Conservation (phyloP, 1,140 invertebrate genomes). For the Vanessa atalanta region DNA sequence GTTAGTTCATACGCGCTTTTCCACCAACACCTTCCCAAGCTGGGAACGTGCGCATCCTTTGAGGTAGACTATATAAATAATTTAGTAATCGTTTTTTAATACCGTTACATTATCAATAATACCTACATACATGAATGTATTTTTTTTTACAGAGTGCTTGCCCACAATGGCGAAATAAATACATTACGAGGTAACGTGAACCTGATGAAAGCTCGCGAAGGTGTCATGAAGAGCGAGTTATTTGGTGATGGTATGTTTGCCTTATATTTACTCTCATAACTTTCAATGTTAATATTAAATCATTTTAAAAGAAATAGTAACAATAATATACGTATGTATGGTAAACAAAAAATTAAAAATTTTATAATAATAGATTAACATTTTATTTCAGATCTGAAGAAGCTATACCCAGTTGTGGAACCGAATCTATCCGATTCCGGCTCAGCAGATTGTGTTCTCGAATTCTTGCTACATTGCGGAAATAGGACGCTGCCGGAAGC, state of each 20-base stretch:
- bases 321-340: too few relatives aligned
- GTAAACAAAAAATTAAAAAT: too few relatives aligned
- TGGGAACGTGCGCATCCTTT: conserved; percentile 99
- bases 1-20: conserved; percentile 97
- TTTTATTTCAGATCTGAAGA: conserved; percentile 86
- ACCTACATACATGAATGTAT: not conserved
- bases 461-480: conserved; percentile 97
- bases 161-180: conserved; percentile 99
- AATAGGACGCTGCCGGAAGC: conserved; percentile 95
- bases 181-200: conserved; percentile 99
- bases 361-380: too few relatives aligned
- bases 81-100: not conserved
- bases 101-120: not conserved
- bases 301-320: too few relatives aligned
- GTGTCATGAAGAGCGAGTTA: conserved; percentile 94
- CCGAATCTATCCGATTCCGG: conserved; percentile 98
- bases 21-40: conserved; percentile 99
- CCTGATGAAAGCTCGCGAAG: conserved; percentile 98
- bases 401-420: conserved; percentile 98
- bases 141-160: conserved; percentile 87
- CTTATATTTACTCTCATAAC: not conserved
- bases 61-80: conserved; percentile 82
- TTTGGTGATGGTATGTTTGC: conserved; percentile 84
- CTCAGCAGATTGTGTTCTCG: conserved; percentile 97
- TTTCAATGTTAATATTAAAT: too few relatives aligned